Conservation (phyloP, 2,113 vertebrate species). For the Leucoraja erinaceus region DNA sequence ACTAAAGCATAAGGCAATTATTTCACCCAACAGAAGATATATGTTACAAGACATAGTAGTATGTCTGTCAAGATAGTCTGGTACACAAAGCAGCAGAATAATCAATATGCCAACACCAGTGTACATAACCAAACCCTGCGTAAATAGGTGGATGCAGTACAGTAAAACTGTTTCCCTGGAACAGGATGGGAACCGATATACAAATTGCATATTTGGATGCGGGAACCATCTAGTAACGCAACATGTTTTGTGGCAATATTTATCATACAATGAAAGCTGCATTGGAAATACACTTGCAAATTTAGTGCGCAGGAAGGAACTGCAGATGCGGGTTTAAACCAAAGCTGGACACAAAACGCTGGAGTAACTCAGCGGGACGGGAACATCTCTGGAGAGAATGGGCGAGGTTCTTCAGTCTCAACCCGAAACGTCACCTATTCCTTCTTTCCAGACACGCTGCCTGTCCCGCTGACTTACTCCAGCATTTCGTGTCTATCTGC, state of each 20-base stretch:
- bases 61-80: constrained; percentile 24
- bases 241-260: neutral
- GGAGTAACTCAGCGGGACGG: too few relatives aligned
- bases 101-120: neutral
- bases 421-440: too few relatives aligned
- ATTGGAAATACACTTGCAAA: neutral
- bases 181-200: neutral
- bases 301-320: neutral
- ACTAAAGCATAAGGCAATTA: constrained; percentile 36
- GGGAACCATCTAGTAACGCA: neutral
- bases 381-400: too few relatives aligned
- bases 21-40: constrained; percentile 31
- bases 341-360: too few relatives aligned
- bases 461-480: too few relatives aligned
- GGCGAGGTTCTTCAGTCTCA: too few relatives aligned
- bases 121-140: constrained; percentile 6
- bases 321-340: too few relatives aligned
- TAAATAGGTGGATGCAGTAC: neutral
- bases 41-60: constrained; percentile 18
- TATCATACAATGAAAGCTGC: neutral
- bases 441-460: too few relatives aligned
- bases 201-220: neutral
- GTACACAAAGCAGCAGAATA: constrained; percentile 32
- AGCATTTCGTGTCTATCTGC: too few relatives aligned
- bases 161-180: constrained; percentile 6